These are phyloP conservation scores for Hestina assimilis DNA, from an alignment of 1,140 invertebrate species.

Conservation along the genomic window DNA sequence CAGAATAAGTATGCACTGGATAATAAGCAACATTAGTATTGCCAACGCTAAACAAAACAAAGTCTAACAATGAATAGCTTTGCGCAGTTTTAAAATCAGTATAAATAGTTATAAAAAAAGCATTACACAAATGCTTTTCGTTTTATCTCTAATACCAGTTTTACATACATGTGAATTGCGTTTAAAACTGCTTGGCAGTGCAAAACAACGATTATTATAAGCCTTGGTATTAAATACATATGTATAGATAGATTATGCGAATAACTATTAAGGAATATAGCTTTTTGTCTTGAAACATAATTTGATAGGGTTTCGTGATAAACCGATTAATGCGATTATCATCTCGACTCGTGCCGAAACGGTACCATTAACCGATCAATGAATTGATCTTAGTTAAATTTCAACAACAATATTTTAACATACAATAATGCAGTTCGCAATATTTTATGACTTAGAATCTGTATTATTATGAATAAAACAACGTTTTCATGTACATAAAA, in stretches of 20 bases:
- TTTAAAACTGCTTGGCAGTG: too few relatives aligned
- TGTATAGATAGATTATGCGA: not conserved
- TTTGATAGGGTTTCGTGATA: constrained; percentile 36
- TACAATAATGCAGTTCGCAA: not conserved
- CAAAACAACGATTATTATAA: too few relatives aligned
- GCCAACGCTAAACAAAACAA: constrained; percentile 3
- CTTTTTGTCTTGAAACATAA: constrained; percentile 8
- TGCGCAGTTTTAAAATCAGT: not conserved
- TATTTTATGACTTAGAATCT: not conserved
- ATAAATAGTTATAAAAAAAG: not conserved
- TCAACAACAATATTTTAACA: not conserved
- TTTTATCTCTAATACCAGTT: too few relatives aligned
- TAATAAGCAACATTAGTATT: constrained; percentile 14
- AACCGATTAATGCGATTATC: constrained; percentile 5
- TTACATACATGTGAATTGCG: too few relatives aligned
- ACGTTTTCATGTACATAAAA: too few relatives aligned
- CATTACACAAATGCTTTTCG: not conserved
- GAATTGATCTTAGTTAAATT: not conserved
- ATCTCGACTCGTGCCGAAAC: constrained; percentile 21
- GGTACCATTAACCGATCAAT: not conserved
- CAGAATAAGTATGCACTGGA: constrained; percentile 39
- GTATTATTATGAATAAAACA: too few relatives aligned
- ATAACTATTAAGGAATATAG: not conserved
- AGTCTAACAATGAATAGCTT: not conserved
- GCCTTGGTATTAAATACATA: too few relatives aligned